Conservation (phyloP, 2,888 invertebrate genomes). For the Diarsia dahlii region DNA sequence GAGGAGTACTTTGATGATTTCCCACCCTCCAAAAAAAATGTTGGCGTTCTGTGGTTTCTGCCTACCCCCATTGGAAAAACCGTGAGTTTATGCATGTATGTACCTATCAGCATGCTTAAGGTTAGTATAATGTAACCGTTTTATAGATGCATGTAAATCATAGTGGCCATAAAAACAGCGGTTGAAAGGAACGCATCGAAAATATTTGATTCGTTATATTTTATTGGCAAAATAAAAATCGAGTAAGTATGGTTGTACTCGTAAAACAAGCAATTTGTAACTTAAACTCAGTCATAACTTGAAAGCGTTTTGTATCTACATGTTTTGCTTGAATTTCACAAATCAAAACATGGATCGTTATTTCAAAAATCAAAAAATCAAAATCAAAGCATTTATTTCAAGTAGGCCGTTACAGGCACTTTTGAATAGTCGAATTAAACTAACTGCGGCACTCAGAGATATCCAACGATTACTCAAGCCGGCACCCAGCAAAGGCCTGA, state of each 20-base stretch:
- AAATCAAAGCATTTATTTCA: too few relatives aligned
- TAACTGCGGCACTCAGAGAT: too few relatives aligned
- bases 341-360: background rate
- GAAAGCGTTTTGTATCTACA: constrained; percentile 8
- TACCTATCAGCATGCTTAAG: background rate
- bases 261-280: constrained; percentile 56
- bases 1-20: too few relatives aligned
- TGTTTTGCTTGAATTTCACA: background rate
- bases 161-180: constrained; percentile 40
- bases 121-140: constrained; percentile 1
- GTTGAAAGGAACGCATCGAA: constrained; percentile 52
- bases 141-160: constrained; percentile 44
- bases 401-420: too few relatives aligned
- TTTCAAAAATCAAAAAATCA: too few relatives aligned
- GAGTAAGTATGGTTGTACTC: constrained; percentile 34
- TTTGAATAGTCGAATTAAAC: too few relatives aligned
- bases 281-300: constrained; percentile 50
- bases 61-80: too few relatives aligned
- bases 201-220: constrained; percentile 51
- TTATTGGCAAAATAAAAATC: constrained; percentile 54
- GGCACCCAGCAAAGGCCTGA: too few relatives aligned
- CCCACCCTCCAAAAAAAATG: too few relatives aligned
- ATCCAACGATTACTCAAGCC: too few relatives aligned
- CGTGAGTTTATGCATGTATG: too few relatives aligned
- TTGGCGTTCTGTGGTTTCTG: too few relatives aligned